phyloP scores from a whole-genome alignment of 1,140 invertebrate genomes.

The Ylistrum balloti region DNA sequence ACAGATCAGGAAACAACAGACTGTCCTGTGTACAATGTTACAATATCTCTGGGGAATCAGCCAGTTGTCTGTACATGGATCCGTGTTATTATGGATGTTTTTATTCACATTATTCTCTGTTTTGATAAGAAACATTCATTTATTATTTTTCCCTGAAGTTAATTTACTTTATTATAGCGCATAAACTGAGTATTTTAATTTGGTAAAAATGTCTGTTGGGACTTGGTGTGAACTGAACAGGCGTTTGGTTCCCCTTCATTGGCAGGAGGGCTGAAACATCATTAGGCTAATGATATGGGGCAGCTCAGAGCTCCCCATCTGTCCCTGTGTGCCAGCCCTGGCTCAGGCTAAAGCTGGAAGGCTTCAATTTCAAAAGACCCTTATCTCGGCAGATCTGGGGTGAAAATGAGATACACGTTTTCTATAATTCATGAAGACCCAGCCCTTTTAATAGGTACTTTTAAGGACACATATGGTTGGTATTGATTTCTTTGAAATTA shows the following conservation, averaged over 20 bases:
- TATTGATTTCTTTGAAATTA: conserved; percentile 40
- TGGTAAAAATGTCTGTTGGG: background rate
- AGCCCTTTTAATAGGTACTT: conserved; percentile 34
- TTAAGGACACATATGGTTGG: conserved; percentile 31
- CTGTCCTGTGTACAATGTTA: too few species aligned
- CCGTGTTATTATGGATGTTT: background rate
- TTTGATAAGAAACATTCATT: conserved; percentile 33
- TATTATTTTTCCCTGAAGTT: background rate
- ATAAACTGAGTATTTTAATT: conserved; percentile 22
- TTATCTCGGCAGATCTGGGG: conserved; percentile 21
- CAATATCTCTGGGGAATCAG: too few species aligned
- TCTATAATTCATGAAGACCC: conserved; percentile 38
- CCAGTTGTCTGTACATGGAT: background rate
- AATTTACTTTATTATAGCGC: background rate
- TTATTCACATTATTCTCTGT: conserved; percentile 3
- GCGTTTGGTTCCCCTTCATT: background rate
- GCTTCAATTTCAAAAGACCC: conserved; percentile 38
- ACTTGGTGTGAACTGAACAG: conserved; percentile 16
- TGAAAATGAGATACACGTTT: conserved; percentile 39
- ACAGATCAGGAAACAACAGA: too few species aligned
- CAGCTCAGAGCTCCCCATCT: conserved; percentile 23
- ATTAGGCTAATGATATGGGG: conserved; percentile 22
- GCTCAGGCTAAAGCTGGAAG: background rate
- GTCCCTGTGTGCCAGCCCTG: background rate
- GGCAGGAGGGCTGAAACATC: background rate